Evolutionary conservation across 2,113 vertebrate genomes (phyloP).

Genomic region (Hypomesus transpacificus): DNA sequence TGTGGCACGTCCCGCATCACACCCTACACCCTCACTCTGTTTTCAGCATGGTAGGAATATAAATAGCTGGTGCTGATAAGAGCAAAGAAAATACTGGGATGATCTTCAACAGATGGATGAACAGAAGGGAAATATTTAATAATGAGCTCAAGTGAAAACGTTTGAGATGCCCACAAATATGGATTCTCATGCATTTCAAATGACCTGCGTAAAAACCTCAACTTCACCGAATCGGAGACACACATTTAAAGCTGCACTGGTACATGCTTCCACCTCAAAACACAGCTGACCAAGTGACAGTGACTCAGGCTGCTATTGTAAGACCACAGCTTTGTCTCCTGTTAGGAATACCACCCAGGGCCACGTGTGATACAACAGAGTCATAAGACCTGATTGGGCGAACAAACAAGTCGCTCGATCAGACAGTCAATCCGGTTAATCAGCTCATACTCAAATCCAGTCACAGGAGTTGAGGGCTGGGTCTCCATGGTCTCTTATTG

Average conservation of each 20-base stretch:
- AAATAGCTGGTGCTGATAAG: background rate
- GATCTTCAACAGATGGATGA: background rate
- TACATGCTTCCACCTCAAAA: background rate
- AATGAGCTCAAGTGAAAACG: too few species aligned
- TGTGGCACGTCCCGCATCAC: background rate
- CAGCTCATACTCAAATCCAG: background rate
- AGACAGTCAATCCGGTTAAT: constrained; percentile 1
- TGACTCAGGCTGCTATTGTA: constrained; percentile 9
- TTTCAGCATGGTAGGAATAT: background rate
- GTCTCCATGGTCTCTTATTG: too few species aligned
- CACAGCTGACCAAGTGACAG: background rate
- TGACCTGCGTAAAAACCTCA: too few species aligned
- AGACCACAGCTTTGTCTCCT: constrained; percentile 14
- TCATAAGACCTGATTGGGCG: constrained; percentile 17
- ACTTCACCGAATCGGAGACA: too few species aligned
- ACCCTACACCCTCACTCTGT: background rate
- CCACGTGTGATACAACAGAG: background rate
- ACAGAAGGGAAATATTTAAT: too few species aligned
- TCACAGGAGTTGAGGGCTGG: background rate
- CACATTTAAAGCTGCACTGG: too few species aligned
- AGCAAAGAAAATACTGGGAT: background rate
- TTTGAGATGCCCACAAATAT: too few species aligned
- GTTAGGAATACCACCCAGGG: background rate
- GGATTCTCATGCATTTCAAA: too few species aligned
- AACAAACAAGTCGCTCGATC: constrained; percentile 15